Conservation (phyloP, 1,140 invertebrate genomes). For the Trichomalopsis sarcophagae region DNA sequence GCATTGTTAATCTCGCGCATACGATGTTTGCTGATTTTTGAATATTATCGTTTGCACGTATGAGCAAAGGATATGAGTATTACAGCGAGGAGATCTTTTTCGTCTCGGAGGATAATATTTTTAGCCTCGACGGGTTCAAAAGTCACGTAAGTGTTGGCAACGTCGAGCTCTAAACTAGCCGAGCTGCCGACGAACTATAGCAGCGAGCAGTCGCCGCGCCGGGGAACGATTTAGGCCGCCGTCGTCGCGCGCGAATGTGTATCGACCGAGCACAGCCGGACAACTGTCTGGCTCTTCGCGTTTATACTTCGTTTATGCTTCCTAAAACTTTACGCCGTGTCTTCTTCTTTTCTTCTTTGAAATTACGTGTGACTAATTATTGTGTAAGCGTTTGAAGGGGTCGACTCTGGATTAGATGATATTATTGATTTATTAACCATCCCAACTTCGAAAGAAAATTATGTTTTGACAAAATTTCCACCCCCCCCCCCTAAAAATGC, state of each 20-base stretch:
- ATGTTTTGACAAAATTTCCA: too few relatives aligned
- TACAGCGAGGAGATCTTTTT: neutral
- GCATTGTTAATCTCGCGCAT: neutral
- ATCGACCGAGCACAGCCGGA: conserved; percentile 3
- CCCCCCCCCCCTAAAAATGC: too few relatives aligned
- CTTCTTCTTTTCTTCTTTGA: neutral
- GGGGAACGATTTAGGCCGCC: conserved; percentile 17
- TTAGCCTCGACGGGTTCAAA: neutral
- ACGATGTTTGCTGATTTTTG: neutral
- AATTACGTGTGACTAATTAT: neutral
- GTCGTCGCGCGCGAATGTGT: neutral
- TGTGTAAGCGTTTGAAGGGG: neutral
- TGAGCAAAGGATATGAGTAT: too few relatives aligned
- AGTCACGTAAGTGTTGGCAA: conserved; percentile 33
- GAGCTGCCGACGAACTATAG: neutral
- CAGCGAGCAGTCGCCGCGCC: neutral
- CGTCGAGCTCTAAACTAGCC: neutral
- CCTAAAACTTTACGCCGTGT: neutral
- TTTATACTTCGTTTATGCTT: conserved; percentile 1
- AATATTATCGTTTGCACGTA: neutral
- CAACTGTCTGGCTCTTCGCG: neutral
- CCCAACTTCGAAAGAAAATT: too few relatives aligned
- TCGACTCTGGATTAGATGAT: too few relatives aligned
- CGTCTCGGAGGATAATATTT: neutral
- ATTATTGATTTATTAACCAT: too few relatives aligned